Evolutionary conservation across 2,797 vertebrate genomes (phyloP).

Genomic region (Petrocephalus schoutedeni): DNA sequence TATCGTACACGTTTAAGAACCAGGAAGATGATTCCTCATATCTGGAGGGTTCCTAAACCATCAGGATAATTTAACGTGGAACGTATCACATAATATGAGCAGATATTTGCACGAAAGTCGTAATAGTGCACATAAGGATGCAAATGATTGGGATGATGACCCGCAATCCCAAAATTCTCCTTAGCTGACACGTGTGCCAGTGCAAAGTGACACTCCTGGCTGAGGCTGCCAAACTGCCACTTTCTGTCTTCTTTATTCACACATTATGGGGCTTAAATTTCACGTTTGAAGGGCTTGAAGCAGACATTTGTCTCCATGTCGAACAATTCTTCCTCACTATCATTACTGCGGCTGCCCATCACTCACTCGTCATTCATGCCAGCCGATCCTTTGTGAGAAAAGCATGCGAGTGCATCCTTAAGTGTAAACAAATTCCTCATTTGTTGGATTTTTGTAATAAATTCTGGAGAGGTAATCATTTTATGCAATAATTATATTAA

Average conservation of each 20-base stretch:
- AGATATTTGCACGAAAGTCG: background rate
- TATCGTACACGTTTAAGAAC: background rate
- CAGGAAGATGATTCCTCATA: background rate
- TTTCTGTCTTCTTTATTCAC: conserved; percentile 73
- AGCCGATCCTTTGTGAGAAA: conserved; percentile 19
- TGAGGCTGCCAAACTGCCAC: conserved; percentile 77
- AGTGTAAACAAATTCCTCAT: background rate
- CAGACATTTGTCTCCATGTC: conserved; percentile 73
- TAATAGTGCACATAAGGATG: conserved; percentile 11
- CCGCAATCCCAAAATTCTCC: conserved; percentile 60
- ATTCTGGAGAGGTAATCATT: background rate
- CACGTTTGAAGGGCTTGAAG: conserved; percentile 66
- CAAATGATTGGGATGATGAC: conserved; percentile 46
- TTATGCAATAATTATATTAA: background rate
- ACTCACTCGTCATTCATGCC: conserved; percentile 53
- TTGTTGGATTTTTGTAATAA: background rate
- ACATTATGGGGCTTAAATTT: conserved; percentile 40
- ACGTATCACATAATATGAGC: background rate
- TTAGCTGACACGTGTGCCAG: conserved; percentile 71
- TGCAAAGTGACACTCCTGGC: conserved; percentile 75
- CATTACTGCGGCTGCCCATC: conserved; percentile 58
- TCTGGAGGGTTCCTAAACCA: background rate
- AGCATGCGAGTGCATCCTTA: conserved; percentile 17
- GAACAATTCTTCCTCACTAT: conserved; percentile 60
- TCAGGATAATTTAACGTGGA: background rate